Conservation (phyloP, 2,113 vertebrate species). For the Brachyhypopomus occidentalis region DNA sequence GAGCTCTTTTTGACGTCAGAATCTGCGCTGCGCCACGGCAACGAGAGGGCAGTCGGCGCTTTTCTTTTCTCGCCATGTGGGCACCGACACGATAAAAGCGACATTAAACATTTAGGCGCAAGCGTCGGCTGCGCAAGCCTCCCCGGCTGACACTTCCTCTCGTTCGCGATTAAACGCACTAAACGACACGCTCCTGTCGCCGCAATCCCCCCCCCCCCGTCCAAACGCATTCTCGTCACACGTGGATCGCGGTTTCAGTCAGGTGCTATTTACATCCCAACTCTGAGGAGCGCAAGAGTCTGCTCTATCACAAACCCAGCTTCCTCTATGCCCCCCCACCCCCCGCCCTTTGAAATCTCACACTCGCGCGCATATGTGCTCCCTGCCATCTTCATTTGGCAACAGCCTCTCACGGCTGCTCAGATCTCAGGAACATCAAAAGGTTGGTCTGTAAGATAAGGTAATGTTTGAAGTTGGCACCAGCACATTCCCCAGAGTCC, state of each 20-base stretch:
- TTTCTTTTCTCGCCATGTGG: not conserved
- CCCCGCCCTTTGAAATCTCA: slow-evolving; percentile 86
- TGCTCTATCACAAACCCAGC: not conserved
- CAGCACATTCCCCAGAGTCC: slow-evolving; percentile 87
- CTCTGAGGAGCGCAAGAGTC: not conserved
- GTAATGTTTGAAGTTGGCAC: slow-evolving; percentile 86
- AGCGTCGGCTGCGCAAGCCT: not conserved
- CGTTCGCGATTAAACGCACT: not conserved
- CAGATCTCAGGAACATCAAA: slow-evolving; percentile 86
- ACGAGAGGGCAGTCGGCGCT: not conserved
- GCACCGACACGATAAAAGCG: not conserved
- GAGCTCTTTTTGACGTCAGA: slow-evolving; percentile 1
- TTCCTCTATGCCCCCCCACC: slow-evolving; percentile 59
- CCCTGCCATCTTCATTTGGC: slow-evolving; percentile 84
- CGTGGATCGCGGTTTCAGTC: not conserved
- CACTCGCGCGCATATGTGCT: slow-evolving; percentile 80
- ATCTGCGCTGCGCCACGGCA: not conserved
- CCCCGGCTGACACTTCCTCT: not conserved
- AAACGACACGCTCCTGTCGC: not conserved
- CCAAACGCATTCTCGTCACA: not conserved
- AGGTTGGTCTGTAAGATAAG: slow-evolving; percentile 85
- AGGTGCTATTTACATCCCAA: slow-evolving; percentile 25
- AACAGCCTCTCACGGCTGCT: slow-evolving; percentile 77
- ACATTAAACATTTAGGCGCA: slow-evolving; percentile 6
- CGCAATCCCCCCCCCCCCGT: not conserved